Evolutionary conservation across 1,140 invertebrate genomes (phyloP).

Genomic region (Aphis gossypii): DNA sequence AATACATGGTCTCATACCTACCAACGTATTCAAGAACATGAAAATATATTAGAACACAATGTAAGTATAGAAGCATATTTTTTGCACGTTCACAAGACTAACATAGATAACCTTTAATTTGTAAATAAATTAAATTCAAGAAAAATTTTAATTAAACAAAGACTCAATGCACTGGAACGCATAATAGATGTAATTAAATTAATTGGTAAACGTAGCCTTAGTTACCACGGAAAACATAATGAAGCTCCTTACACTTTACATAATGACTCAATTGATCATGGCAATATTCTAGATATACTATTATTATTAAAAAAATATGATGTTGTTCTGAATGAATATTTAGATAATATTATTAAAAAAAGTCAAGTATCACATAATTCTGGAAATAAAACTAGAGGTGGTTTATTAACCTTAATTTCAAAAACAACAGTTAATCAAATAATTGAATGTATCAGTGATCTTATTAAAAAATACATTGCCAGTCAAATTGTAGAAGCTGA

Average conservation of each 20-base stretch:
- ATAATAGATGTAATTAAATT: too few relatives aligned
- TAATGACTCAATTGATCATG: neutral
- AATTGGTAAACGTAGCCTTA: too few relatives aligned
- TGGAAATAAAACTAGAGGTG: neutral
- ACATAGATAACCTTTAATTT: too few relatives aligned
- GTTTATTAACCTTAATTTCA: neutral
- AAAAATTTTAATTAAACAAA: too few relatives aligned
- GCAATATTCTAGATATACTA: slow-evolving; percentile 41
- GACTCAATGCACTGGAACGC: too few relatives aligned
- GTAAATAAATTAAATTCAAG: too few relatives aligned
- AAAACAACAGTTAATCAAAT: slow-evolving; percentile 36
- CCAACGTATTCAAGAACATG: too few relatives aligned
- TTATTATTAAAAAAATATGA: slow-evolving; percentile 23
- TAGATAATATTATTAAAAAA: slow-evolving; percentile 17
- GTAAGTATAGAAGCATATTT: too few relatives aligned
- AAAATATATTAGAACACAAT: too few relatives aligned
- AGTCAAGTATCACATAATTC: neutral
- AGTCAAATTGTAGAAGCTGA: slow-evolving; percentile 14
- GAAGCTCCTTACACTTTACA: slow-evolving; percentile 34
- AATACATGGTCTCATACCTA: too few relatives aligned
- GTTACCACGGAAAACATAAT: too few relatives aligned
- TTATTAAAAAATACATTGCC: neutral
- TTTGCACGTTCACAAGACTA: too few relatives aligned
- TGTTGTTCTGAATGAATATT: neutral
- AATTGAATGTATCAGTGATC: neutral